phyloP scores from a whole-genome alignment of 2,888 invertebrate species.

The Philereme vetulata region DNA sequence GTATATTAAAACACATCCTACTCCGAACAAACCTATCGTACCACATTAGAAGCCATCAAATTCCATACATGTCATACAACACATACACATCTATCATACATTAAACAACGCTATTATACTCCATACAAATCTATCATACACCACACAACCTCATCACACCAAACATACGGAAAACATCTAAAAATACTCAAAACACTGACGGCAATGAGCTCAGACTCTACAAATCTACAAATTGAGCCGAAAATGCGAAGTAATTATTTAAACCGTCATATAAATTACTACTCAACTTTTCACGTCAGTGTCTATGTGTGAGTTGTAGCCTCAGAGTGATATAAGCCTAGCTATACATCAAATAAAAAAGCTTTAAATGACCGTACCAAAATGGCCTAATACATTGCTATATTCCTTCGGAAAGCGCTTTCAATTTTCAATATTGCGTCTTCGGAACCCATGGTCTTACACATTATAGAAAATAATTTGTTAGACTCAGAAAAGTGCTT shows the following conservation, averaged over 20 bases:
- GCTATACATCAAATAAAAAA: neutral
- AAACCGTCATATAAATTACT: conserved; percentile 84
- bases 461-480: too few species aligned
- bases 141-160: neutral
- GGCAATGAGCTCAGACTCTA: conserved; percentile 65
- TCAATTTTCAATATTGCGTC: neutral
- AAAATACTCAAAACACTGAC: conserved; percentile 60
- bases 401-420: neutral
- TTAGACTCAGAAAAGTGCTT: too few species aligned
- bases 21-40: too few species aligned
- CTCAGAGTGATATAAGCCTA: conserved; percentile 10
- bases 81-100: too few species aligned
- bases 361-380: neutral
- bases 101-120: too few species aligned
- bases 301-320: conserved; percentile 50
- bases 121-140: neutral
- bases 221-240: conserved; percentile 83
- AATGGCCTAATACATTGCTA: neutral
- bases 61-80: too few species aligned
- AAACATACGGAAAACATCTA: neutral
- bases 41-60: too few species aligned
- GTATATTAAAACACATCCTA: too few species aligned
- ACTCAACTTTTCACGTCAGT: conserved; percentile 79
- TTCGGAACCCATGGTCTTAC: neutral
- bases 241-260: conserved; percentile 83